phyloP scores from a whole-genome alignment of 2,797 vertebrate species.

The Ptychobarbus kaznakovi region DNA sequence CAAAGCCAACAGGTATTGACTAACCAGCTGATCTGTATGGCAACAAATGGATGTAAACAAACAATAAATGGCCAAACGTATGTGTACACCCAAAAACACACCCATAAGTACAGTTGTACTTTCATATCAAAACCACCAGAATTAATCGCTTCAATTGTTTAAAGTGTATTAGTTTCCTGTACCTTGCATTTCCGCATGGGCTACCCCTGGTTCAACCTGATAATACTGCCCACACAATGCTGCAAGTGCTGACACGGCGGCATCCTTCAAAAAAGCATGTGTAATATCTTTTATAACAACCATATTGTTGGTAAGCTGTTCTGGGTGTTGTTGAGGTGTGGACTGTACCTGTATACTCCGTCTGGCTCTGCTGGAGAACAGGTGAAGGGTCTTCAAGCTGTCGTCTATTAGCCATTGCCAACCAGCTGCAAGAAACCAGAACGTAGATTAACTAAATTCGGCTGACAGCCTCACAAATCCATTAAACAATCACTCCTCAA shows the following conservation, averaged over 20 bases:
- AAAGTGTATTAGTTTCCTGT: not conserved
- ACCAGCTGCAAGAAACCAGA: constrained; percentile 74
- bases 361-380: constrained; percentile 77
- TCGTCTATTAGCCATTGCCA: constrained; percentile 94
- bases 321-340: not conserved
- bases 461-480: not conserved
- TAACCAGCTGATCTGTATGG: constrained; percentile 80
- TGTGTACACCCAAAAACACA: not conserved
- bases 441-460: constrained; percentile 2
- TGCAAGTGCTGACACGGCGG: constrained; percentile 82
- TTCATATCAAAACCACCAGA: not conserved
- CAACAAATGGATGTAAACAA: not conserved
- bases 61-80: constrained; percentile 24
- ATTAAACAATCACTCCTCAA: not conserved
- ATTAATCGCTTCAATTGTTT: not conserved
- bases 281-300: not conserved
- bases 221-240: constrained; percentile 88
- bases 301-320: not conserved
- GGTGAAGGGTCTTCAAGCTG: constrained; percentile 84
- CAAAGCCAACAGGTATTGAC: constrained; percentile 82
- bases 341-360: constrained; percentile 82
- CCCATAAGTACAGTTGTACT: not conserved
- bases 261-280: constrained; percentile 72
- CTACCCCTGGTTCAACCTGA: constrained; percentile 72
- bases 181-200: constrained; percentile 82